Evolutionary conservation across 2,113 vertebrate genomes (phyloP).

Genomic region (Propithecus coquereli): DNA sequence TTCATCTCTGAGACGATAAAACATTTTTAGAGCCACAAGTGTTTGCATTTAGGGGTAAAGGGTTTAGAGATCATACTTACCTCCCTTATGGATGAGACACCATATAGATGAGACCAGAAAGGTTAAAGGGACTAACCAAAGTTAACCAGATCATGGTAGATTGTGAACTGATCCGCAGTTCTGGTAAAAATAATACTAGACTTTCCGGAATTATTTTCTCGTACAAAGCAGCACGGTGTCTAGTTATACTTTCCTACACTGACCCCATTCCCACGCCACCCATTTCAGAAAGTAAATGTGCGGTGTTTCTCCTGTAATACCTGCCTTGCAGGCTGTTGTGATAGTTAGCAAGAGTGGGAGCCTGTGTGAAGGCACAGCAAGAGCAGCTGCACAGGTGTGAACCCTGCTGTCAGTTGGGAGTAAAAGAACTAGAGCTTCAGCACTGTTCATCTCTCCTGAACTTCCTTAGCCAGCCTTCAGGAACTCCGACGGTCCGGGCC

Average conservation of each 20-base stretch:
- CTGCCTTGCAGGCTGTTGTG: constrained; percentile 3
- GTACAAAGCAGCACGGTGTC: neutral
- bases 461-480: neutral
- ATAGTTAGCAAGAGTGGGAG: constrained; percentile 2
- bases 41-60: neutral
- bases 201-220: constrained; percentile 26
- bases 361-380: neutral
- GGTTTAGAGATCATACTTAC: neutral
- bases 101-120: neutral
- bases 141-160: neutral
- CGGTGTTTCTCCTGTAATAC: neutral
- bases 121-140: neutral
- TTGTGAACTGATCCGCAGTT: neutral
- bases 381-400: constrained; percentile 18
- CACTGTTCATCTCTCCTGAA: neutral
- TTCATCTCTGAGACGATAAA: neutral
- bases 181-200: neutral
- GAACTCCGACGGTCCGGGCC: neutral
- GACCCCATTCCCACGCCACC: neutral
- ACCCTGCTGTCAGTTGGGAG: neutral
- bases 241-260: neutral
- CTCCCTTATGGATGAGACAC: neutral
- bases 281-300: constrained; percentile 40
- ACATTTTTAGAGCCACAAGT: neutral
- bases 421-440: neutral